Conservation (phyloP, 2,113 vertebrate species). For the Macquaria australasica region DNA sequence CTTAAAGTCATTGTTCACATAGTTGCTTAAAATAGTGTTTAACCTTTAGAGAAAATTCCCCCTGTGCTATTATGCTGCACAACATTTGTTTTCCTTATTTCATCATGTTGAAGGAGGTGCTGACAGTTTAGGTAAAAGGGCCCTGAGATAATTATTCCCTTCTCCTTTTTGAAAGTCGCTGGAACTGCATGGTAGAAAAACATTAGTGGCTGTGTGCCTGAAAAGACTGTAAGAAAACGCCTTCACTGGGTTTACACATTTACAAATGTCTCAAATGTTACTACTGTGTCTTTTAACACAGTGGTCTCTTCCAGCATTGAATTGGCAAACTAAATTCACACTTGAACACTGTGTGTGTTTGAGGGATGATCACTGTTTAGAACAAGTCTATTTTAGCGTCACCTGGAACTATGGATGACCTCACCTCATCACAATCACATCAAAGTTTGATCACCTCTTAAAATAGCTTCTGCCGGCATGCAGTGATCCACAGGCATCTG, state of each 20-base stretch:
- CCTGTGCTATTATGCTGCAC: constrained; percentile 36
- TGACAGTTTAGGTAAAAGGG: constrained; percentile 56
- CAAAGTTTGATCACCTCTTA: constrained; percentile 38
- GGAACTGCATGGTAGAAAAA: constrained; percentile 5
- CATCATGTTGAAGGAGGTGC: constrained; percentile 55
- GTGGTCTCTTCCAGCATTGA: constrained; percentile 7
- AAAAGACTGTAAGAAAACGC: constrained; percentile 14
- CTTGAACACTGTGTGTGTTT: not conserved
- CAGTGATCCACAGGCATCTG: constrained; percentile 26
- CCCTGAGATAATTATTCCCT: constrained; percentile 21
- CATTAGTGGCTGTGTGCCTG: constrained; percentile 7
- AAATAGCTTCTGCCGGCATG: constrained; percentile 1
- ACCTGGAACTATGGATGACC: not conserved
- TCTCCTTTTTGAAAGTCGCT: constrained; percentile 23
- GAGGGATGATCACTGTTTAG: constrained; percentile 5
- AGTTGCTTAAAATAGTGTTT: constrained; percentile 61
- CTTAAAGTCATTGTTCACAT: constrained; percentile 33
- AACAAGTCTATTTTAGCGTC: not conserved
- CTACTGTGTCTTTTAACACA: not conserved
- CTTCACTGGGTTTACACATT: not conserved
- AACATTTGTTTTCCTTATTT: constrained; percentile 59
- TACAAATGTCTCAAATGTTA: constrained; percentile 21
- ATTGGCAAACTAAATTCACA: not conserved
- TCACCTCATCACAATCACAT: not conserved
- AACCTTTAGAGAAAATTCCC: constrained; percentile 51